Evolutionary conservation across 2,888 invertebrate genomes (phyloP).

Genomic region (Caenorhabditis macrosperma): DNA sequence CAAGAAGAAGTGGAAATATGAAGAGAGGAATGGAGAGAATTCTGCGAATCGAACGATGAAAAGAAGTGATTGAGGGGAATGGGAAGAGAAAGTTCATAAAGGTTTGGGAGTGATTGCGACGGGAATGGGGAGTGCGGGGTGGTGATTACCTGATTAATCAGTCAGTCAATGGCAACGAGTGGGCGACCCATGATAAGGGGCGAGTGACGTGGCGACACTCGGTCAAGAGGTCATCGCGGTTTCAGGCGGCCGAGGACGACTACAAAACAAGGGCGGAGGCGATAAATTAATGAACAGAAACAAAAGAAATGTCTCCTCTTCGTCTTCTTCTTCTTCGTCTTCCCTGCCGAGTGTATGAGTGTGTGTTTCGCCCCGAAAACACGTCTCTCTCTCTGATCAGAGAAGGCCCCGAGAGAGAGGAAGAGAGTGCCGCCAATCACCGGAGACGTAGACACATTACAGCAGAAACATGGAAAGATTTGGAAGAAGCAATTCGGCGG

Average conservation of each 20-base stretch:
- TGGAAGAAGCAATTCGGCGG: constrained; percentile 31
- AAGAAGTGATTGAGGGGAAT: not conserved
- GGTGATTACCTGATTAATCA: constrained; percentile 11
- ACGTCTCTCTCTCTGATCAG: constrained; percentile 11
- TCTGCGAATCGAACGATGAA: not conserved
- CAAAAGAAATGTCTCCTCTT: constrained; percentile 38
- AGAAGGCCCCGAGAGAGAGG: too few species aligned
- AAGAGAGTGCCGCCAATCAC: constrained; percentile 2
- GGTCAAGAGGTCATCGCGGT: constrained; percentile 11
- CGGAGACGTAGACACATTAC: constrained; percentile 44
- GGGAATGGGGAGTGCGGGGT: not conserved
- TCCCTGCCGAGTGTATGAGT: constrained; percentile 13
- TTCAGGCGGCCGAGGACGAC: not conserved
- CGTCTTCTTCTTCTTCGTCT: constrained; percentile 13
- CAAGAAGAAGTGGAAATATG: not conserved
- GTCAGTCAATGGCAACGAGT: constrained; percentile 9
- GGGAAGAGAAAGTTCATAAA: constrained; percentile 8
- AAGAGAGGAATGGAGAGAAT: not conserved
- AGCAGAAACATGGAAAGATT: constrained; percentile 52
- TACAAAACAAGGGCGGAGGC: constrained; percentile 17
- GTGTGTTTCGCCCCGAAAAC: constrained; percentile 47
- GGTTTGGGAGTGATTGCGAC: not conserved
- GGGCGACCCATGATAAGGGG: constrained; percentile 24
- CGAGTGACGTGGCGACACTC: constrained; percentile 18
- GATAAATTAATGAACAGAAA: constrained; percentile 48